A percentile compares a stretch with the other conserved stretches of the same genome.
These are phyloP conservation scores for Calephelis nemesis DNA, from an alignment of 1,140 invertebrate genomes.

Conservation along the genomic window DNA sequence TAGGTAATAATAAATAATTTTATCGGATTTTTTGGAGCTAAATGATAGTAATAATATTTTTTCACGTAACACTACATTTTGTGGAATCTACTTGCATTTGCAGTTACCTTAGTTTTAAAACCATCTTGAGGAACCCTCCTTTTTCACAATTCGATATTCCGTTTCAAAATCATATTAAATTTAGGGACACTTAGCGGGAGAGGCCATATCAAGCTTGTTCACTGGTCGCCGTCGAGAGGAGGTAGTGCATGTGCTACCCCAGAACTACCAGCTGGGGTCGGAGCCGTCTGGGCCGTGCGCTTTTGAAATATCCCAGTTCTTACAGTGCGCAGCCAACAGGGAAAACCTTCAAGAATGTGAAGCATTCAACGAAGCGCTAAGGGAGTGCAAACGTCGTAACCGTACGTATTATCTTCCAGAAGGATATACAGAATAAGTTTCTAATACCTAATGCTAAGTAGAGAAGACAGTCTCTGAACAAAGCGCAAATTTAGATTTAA, in stretches of 20 bases:
- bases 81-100: no score
- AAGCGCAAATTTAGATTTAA: no score
- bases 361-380: constrained; percentile 61
- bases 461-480: no score
- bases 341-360: constrained; percentile 60
- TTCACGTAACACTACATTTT: no score
- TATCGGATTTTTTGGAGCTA: no score
- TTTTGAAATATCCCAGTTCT: constrained; percentile 63
- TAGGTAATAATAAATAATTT: no score
- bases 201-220: constrained; percentile 89
- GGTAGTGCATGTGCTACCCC: constrained; percentile 50
- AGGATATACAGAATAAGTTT: no score
- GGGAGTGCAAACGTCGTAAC: constrained; percentile 61
- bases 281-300: constrained; percentile 66
- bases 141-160: not conserved
- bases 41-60: no score
- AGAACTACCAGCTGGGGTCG: constrained; percentile 49
- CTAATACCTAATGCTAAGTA: no score
- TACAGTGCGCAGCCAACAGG: constrained; percentile 54
- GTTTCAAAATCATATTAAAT: not conserved
- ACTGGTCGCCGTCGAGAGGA: constrained; percentile 83
- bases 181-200: constrained; percentile 89
- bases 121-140: no score
- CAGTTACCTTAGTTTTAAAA: no score
- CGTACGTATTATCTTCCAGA: constrained; percentile 38